Conservation (phyloP, 2,113 vertebrate genomes). For the Nyctibius bracteatus region DNA sequence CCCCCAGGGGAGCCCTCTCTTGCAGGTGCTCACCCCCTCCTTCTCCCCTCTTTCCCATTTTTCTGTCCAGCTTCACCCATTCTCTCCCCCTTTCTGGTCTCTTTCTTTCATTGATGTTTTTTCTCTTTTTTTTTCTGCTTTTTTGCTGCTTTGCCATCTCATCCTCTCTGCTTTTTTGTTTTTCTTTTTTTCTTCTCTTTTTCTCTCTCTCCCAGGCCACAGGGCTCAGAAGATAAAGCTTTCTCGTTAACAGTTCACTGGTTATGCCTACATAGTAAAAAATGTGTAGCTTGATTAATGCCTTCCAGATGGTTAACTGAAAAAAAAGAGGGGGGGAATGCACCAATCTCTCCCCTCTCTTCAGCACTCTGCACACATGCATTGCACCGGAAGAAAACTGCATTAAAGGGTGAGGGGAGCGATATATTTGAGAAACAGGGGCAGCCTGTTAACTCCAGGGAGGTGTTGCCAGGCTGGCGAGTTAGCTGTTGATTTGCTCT, state of each 20-base stretch:
- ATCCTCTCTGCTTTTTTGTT: neutral
- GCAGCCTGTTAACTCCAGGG: neutral
- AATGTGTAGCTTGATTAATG: slow-evolving; percentile 53
- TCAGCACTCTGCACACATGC: neutral
- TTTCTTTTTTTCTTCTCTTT: neutral
- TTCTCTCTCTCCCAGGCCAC: neutral
- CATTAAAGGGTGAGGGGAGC: neutral
- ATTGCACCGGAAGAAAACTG: neutral
- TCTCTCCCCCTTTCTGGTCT: neutral
- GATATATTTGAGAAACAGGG: neutral
- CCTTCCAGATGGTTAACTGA: slow-evolving; percentile 49
- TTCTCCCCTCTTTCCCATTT: neutral
- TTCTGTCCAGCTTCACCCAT: neutral
- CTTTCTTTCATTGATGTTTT: neutral
- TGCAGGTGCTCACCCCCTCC: fast-evolving
- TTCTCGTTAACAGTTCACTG: slow-evolving; percentile 53
- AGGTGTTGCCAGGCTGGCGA: neutral
- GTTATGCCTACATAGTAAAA: slow-evolving; percentile 54
- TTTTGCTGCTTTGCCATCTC: neutral
- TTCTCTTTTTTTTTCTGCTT: neutral
- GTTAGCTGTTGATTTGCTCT: neutral
- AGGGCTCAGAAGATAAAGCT: slow-evolving; percentile 41
- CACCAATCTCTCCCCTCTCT: neutral
- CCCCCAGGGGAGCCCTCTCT: neutral
- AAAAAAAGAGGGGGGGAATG: neutral